Conservation (phyloP, 2,797 vertebrate species). For the Salmo trutta region DNA sequence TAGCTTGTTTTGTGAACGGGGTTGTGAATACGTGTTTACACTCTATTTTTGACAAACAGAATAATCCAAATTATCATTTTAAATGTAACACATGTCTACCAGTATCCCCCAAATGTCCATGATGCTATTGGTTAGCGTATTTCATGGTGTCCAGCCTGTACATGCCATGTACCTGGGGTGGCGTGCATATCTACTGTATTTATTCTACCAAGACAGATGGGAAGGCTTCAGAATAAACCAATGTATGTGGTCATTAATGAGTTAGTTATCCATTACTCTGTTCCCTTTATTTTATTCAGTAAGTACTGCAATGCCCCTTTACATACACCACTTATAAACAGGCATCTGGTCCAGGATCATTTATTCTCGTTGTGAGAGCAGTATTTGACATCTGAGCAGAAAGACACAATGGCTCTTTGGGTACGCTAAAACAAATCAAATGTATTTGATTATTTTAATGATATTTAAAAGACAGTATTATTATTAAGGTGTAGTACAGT, state of each 20-base stretch:
- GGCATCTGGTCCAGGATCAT: not conserved
- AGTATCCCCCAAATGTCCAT: not conserved
- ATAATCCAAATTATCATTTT: not conserved
- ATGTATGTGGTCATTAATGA: not conserved
- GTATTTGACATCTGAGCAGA: not conserved
- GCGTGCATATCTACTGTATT: slow-evolving; percentile 7
- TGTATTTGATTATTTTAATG: not conserved
- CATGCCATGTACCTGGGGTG: not conserved
- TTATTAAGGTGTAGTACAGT: not conserved
- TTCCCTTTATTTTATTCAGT: not conserved
- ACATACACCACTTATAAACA: not conserved
- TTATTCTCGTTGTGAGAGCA: not conserved
- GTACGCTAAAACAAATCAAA: no score
- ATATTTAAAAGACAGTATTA: not conserved
- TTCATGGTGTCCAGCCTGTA: not conserved
- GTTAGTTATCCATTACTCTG: not conserved
- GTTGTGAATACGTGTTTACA: no score
- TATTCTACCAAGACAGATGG: not conserved
- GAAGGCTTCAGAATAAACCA: slow-evolving; percentile 15
- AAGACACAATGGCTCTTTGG: not conserved
- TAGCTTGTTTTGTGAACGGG: not conserved
- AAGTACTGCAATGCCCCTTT: no score
- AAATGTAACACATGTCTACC: not conserved
- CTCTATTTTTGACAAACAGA: not conserved
- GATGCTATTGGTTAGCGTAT: not conserved